phyloP scores from a whole-genome alignment of 2,888 invertebrate species.

The Cybosia mesomella region DNA sequence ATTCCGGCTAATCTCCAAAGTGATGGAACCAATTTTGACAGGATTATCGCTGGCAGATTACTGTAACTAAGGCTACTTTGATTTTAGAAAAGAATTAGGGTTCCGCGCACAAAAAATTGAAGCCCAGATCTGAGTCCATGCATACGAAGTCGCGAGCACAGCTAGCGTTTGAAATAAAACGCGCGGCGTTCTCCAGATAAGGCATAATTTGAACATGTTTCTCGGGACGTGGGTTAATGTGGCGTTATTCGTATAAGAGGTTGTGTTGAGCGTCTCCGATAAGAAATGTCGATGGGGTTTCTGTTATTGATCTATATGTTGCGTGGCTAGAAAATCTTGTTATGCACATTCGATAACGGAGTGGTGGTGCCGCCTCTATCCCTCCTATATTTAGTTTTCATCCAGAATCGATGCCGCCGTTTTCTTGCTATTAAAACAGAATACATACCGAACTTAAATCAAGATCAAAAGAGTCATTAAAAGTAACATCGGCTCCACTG shows the following conservation, averaged over 20 bases:
- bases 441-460: too few relatives aligned
- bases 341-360: background rate
- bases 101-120: background rate
- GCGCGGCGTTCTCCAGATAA: conserved; percentile 45
- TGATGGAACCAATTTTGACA: background rate
- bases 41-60: too few relatives aligned
- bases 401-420: too few relatives aligned
- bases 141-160: background rate
- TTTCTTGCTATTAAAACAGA: too few relatives aligned
- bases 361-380: background rate
- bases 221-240: conserved; percentile 26
- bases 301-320: background rate
- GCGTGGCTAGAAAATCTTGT: background rate
- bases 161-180: conserved; percentile 45
- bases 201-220: conserved; percentile 41
- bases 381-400: too few relatives aligned
- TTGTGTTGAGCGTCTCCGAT: conserved; percentile 6
- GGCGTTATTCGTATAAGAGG: background rate
- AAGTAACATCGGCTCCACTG: too few relatives aligned
- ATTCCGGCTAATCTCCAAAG: too few relatives aligned
- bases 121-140: background rate
- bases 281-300: background rate
- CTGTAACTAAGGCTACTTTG: background rate
- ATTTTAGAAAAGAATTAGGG: background rate
- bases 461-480: too few relatives aligned